Evolutionary conservation across 2,113 vertebrate genomes (phyloP).

Genomic region (Lipotes vexillifer): DNA sequence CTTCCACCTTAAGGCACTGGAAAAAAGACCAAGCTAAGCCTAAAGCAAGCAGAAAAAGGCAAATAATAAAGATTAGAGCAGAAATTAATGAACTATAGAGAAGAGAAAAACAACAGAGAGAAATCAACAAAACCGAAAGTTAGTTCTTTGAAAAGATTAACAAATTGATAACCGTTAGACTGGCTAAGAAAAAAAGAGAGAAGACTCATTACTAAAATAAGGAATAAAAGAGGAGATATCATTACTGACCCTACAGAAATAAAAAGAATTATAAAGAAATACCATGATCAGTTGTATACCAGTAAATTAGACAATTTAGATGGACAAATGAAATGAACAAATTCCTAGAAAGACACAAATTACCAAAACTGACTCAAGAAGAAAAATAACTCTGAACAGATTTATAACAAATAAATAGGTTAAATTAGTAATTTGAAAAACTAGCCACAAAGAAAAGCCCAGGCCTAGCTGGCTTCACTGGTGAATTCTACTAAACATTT

Average conservation of each 20-base stretch:
- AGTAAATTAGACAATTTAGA: not conserved
- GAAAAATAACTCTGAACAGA: not conserved
- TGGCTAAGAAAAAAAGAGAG: not conserved
- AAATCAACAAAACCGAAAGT: constrained; percentile 9
- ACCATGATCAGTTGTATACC: not conserved
- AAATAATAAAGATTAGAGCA: not conserved
- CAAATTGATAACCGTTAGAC: not conserved
- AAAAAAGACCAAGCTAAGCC: not conserved
- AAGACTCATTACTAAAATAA: not conserved
- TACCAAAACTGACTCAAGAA: not conserved
- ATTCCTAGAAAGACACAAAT: not conserved
- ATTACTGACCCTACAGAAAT: not conserved
- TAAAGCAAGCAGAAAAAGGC: not conserved
- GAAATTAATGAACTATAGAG: not conserved
- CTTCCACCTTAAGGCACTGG: not conserved
- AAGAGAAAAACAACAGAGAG: not conserved
- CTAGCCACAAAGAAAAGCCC: not conserved
- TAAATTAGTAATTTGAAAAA: constrained; percentile 17
- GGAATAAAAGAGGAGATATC: not conserved
- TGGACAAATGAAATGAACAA: not conserved
- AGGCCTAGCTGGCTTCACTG: not conserved
- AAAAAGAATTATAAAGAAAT: not conserved
- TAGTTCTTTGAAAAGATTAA: not conserved
- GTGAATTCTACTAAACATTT: not conserved
- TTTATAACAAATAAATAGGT: not conserved